A percentile compares a stretch with the other conserved stretches of the same genome.
These are phyloP conservation scores for Scalopus aquaticus DNA, from an alignment of 2,113 vertebrate genomes.

Conservation along the genomic window DNA sequence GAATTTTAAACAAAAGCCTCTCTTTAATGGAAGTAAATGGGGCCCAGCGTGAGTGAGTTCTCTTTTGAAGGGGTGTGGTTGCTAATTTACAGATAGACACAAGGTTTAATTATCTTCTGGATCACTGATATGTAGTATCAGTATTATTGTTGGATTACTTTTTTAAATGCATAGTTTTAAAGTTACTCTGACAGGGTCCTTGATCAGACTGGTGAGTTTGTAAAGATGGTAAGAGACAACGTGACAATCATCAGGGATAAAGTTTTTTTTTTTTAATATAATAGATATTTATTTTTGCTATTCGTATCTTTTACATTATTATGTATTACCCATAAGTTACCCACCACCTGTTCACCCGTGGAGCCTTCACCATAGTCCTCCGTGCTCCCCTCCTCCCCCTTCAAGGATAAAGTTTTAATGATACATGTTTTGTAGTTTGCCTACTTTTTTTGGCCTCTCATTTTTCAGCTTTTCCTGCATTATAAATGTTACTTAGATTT, in stretches of 20 bases:
- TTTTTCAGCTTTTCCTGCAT: background rate
- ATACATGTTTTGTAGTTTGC: constrained; percentile 5
- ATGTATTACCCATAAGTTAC: too few relatives aligned
- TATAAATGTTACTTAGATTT: constrained; percentile 12
- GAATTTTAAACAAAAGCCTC: background rate
- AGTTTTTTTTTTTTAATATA: too few relatives aligned
- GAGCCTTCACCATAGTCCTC: too few relatives aligned
- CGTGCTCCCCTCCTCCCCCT: too few relatives aligned
- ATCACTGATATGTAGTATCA: background rate
- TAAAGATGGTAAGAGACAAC: background rate
- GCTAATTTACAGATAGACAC: constrained; percentile 34
- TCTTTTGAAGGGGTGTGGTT: constrained; percentile 25
- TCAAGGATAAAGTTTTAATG: background rate
- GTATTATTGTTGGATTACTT: background rate
- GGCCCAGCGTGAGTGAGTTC: background rate
- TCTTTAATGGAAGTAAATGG: background rate
- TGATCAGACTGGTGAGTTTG: background rate
- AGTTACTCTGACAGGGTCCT: background rate
- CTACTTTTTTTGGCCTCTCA: background rate
- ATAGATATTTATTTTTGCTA: too few relatives aligned
- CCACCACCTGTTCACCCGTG: too few relatives aligned
- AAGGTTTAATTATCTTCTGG: constrained; percentile 14
- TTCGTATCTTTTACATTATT: too few relatives aligned
- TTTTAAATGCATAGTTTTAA: background rate
- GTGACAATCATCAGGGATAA: background rate